Evolutionary conservation across 1,140 invertebrate species (phyloP).

Genomic region (Drosophila paulistorum): DNA sequence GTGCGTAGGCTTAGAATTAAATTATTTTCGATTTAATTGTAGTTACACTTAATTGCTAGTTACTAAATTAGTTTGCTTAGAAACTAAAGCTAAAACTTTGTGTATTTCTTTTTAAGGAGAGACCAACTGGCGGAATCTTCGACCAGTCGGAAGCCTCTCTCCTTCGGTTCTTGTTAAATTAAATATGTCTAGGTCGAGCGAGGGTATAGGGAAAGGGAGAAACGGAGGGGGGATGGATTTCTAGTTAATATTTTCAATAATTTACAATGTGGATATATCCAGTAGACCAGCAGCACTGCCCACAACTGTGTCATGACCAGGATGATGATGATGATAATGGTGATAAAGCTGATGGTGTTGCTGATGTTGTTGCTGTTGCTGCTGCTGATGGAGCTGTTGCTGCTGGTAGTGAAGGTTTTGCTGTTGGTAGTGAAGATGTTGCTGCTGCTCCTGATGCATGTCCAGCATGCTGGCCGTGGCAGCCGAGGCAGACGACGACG

Average conservation of each 20-base stretch:
- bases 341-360: constrained; percentile 64
- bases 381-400: constrained; percentile 43
- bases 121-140: not conserved
- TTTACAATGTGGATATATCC: constrained; percentile 83
- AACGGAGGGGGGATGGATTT: constrained; percentile 28
- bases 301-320: constrained; percentile 57
- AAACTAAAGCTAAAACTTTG: constrained; percentile 77
- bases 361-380: constrained; percentile 58
- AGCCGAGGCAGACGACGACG: constrained; percentile 27
- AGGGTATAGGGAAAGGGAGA: not conserved
- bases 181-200: constrained; percentile 17
- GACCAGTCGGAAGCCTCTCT: not conserved
- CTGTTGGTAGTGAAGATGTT: constrained; percentile 44
- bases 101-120: constrained; percentile 26
- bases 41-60: constrained; percentile 39
- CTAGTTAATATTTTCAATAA: constrained; percentile 77
- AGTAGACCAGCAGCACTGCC: constrained; percentile 65
- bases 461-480: constrained; percentile 75
- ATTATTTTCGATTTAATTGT: constrained; percentile 46
- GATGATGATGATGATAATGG: constrained; percentile 49
- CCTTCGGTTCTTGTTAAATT: not conserved
- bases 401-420: constrained; percentile 56
- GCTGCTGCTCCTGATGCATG: constrained; percentile 65
- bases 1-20: constrained; percentile 77
- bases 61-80: constrained; percentile 55